These are phyloP conservation scores for Nephrotoma appendiculata DNA, from an alignment of 2,888 invertebrate species.

Conservation along the genomic window DNA sequence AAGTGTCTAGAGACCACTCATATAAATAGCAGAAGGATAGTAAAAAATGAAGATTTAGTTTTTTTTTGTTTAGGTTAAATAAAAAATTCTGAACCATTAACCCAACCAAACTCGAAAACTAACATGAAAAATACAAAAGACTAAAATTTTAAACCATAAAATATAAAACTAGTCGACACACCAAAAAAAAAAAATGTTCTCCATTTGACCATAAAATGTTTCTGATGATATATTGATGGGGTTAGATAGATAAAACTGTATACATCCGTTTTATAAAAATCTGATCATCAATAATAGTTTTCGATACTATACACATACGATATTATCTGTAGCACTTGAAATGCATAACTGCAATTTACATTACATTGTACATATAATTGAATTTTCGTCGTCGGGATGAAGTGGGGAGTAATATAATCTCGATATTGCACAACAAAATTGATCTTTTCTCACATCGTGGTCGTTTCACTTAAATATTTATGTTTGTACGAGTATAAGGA, in stretches of 20 bases:
- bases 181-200: neutral
- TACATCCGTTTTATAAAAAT: neutral
- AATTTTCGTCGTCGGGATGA: neutral
- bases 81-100: neutral
- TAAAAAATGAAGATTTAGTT: neutral
- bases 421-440: neutral
- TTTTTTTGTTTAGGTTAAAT: neutral
- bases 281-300: neutral
- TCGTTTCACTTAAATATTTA: neutral
- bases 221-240: neutral
- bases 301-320: neutral
- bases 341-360: neutral
- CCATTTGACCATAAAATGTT: neutral
- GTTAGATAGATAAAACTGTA: neutral
- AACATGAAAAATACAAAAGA: neutral
- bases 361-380: neutral
- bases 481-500: neutral
- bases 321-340: neutral
- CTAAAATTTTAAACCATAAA: neutral
- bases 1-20: neutral
- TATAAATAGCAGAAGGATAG: neutral
- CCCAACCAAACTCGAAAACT: neutral
- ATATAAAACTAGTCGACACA: neutral
- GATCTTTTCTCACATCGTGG: neutral
- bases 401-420: neutral